Evolutionary conservation across 2,113 vertebrate genomes (phyloP).

Genomic region (Callaeas wilsoni): DNA sequence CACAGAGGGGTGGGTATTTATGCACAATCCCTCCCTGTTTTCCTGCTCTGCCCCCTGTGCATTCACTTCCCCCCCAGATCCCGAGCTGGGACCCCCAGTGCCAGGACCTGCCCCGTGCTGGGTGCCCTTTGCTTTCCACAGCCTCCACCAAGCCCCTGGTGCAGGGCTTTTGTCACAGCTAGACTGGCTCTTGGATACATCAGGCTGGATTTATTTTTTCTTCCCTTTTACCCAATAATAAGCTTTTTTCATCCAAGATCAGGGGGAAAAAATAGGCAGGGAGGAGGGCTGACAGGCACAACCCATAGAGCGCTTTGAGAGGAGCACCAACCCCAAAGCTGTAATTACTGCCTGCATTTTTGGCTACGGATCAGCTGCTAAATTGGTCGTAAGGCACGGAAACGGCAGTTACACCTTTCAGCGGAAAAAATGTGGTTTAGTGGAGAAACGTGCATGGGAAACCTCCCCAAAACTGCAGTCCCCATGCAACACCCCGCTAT

Average conservation of each 20-base stretch:
- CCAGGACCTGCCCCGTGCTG: not conserved
- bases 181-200: not conserved
- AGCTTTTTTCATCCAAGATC: not conserved
- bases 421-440: not conserved
- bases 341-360: not conserved
- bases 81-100: rapidly evolving
- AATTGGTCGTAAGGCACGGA: not conserved
- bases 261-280: not conserved
- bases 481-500: not conserved
- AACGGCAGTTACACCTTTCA: not conserved
- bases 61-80: not conserved
- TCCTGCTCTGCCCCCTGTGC: not conserved
- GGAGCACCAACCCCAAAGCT: not conserved
- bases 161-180: not conserved
- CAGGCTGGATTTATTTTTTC: not conserved
- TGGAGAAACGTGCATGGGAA: not conserved
- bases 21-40: not conserved
- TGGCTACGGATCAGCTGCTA: not conserved
- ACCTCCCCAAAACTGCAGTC: not conserved
- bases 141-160: not conserved
- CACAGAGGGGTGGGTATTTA: too few relatives aligned
- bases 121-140: not conserved
- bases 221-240: not conserved
- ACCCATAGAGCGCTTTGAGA: not conserved
- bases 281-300: not conserved